These are phyloP conservation scores for Platichthys stellatus DNA, from an alignment of 2,113 vertebrate species.

Conservation along the genomic window DNA sequence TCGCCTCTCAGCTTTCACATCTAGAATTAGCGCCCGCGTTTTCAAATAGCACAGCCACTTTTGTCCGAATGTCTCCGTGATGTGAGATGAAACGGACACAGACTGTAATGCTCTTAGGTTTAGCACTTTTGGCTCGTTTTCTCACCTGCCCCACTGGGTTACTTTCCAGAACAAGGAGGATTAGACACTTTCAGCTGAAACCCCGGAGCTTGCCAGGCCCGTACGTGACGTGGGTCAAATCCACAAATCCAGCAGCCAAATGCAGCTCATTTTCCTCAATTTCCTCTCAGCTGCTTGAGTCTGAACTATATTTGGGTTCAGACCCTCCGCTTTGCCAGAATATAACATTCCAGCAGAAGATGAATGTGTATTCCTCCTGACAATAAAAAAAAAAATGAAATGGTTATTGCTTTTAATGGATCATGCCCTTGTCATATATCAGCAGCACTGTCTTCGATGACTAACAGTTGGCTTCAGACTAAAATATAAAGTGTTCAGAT, in stretches of 20 bases:
- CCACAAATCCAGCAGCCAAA: conserved; percentile 23
- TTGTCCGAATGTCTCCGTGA: conserved; percentile 24
- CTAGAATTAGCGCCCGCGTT: not conserved
- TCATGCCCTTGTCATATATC: conserved; percentile 28
- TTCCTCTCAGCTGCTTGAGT: conserved; percentile 35
- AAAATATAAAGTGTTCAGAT: conserved; percentile 31
- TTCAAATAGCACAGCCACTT: not conserved
- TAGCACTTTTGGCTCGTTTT: conserved; percentile 46
- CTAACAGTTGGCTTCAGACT: conserved; percentile 37
- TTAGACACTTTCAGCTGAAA: conserved; percentile 52
- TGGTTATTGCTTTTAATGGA: conserved; percentile 44
- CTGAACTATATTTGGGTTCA: conserved; percentile 22
- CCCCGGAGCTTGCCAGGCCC: conserved; percentile 44
- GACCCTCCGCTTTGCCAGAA: conserved; percentile 25
- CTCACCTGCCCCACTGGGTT: conserved; percentile 57
- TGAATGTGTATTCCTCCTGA: conserved; percentile 28
- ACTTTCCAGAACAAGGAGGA: conserved; percentile 45
- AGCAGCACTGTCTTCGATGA: conserved; percentile 30
- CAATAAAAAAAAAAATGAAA: conserved; percentile 24
- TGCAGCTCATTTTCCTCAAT: conserved; percentile 39
- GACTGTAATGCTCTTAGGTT: conserved; percentile 30
- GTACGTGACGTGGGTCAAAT: conserved; percentile 41
- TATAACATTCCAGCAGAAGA: conserved; percentile 34
- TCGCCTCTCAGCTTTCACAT: conserved; percentile 20
- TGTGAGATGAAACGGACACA: conserved; percentile 59